phyloP scores from a whole-genome alignment of 2,888 invertebrate genomes.

The Euproctis similis region DNA sequence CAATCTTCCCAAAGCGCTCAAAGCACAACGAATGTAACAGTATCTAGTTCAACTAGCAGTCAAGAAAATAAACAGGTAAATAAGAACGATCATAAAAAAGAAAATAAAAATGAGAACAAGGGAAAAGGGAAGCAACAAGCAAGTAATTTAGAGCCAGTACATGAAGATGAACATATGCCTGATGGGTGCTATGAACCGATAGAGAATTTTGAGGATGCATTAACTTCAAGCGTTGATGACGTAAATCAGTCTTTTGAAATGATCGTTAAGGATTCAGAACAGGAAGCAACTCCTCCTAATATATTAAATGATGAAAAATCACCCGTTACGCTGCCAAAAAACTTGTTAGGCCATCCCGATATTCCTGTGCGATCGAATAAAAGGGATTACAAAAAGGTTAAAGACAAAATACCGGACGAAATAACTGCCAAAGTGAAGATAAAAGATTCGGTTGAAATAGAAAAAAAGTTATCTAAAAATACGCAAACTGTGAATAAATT shows the following conservation, averaged over 20 bases:
- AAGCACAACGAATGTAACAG: slow-evolving; percentile 11
- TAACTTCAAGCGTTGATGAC: slow-evolving; percentile 60
- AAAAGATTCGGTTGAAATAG: slow-evolving; percentile 52
- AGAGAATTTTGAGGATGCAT: slow-evolving; percentile 63
- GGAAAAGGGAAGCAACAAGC: slow-evolving; percentile 50
- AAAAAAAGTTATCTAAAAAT: slow-evolving; percentile 42
- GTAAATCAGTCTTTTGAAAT: slow-evolving; percentile 62
- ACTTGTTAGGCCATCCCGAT: slow-evolving; percentile 70
- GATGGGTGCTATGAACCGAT: slow-evolving; percentile 48
- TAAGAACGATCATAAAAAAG: slow-evolving; percentile 32
- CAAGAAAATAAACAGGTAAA: slow-evolving; percentile 27
- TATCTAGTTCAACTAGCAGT: slow-evolving; percentile 7
- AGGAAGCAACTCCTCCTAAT: slow-evolving; percentile 38
- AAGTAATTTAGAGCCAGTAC: slow-evolving; percentile 7
- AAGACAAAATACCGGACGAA: slow-evolving; percentile 60
- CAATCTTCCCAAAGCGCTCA: slow-evolving; percentile 9
- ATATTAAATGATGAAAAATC: slow-evolving; percentile 44
- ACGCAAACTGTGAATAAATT: slow-evolving; percentile 46
- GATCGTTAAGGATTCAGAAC: slow-evolving; percentile 48
- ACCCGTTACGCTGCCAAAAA: slow-evolving; percentile 67
- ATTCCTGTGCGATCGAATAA: slow-evolving; percentile 74
- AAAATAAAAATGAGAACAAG: slow-evolving; percentile 25
- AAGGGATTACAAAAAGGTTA: slow-evolving; percentile 69
- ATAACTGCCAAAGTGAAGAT: slow-evolving; percentile 59
- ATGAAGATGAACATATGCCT: slow-evolving; percentile 12